Evolutionary conservation across 2,797 vertebrate species (phyloP).

Genomic region (Anisognathus igniventris): DNA sequence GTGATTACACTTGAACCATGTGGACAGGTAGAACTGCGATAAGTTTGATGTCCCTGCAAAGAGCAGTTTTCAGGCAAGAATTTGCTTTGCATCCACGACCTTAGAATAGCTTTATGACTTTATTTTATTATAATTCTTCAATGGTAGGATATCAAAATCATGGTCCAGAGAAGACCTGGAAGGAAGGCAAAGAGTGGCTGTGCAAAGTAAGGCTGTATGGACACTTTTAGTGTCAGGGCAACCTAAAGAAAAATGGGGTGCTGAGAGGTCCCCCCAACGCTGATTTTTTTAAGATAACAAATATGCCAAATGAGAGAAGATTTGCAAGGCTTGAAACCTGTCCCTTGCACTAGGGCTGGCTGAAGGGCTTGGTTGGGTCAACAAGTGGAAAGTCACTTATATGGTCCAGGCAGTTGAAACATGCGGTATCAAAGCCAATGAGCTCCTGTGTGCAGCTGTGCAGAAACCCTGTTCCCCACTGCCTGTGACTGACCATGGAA

Average conservation of each 20-base stretch:
- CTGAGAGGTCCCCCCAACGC: neutral
- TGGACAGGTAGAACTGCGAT: neutral
- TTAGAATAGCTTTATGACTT: neutral
- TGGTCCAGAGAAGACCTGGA: neutral
- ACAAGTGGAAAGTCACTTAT: neutral
- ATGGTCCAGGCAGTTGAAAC: neutral
- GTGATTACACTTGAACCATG: neutral
- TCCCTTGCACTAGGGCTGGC: neutral
- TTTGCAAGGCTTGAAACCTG: neutral
- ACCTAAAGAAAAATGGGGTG: neutral
- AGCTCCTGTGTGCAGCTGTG: neutral
- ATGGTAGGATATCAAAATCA: neutral
- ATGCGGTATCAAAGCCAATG: fast-evolving
- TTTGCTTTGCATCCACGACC: neutral
- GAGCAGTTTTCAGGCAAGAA: neutral
- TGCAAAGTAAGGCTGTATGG: neutral
- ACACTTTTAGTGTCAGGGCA: neutral
- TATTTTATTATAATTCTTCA: neutral
- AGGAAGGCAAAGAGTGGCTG: neutral
- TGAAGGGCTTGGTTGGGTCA: neutral
- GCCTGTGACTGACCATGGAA: neutral
- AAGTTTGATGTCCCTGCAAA: neutral
- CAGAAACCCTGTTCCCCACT: neutral
- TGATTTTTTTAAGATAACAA: neutral
- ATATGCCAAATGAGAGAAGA: neutral